Conservation (phyloP, 2,888 invertebrate species). For the Chloroclysta siterata region DNA sequence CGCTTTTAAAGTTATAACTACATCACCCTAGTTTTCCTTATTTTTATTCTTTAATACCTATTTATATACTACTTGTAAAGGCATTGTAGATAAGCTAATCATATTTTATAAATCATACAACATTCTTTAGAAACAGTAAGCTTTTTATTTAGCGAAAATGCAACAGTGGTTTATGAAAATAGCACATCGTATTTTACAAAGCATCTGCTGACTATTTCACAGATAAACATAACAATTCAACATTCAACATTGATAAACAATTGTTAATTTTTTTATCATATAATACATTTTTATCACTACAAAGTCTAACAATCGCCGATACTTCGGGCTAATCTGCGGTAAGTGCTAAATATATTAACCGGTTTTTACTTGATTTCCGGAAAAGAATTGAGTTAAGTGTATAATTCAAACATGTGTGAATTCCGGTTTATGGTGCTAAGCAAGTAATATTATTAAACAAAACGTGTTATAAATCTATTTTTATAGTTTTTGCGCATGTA, state of each 20-base stretch:
- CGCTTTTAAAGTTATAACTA: too few species aligned
- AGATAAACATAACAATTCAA: slow-evolving; percentile 20
- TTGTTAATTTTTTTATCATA: slow-evolving; percentile 1
- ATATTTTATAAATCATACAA: slow-evolving; percentile 23
- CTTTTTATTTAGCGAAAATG: slow-evolving; percentile 48
- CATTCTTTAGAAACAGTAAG: slow-evolving; percentile 38
- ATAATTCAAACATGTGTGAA: too few species aligned
- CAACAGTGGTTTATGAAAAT: slow-evolving; percentile 31
- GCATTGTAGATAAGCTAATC: background rate
- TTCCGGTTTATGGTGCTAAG: too few species aligned
- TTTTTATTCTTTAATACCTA: too few species aligned
- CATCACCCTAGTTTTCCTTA: too few species aligned
- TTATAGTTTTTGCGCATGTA: slow-evolving; percentile 1
- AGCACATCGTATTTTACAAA: slow-evolving; percentile 19
- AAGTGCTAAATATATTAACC: too few species aligned
- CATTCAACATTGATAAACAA: slow-evolving; percentile 31
- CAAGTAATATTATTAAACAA: background rate
- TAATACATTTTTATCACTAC: background rate
- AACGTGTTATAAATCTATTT: background rate
- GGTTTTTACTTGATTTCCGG: too few species aligned
- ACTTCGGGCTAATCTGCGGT: too few species aligned
- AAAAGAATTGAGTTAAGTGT: too few species aligned
- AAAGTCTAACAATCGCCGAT: background rate
- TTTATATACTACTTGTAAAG: background rate
- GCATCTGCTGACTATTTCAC: slow-evolving; percentile 13